phyloP scores from a whole-genome alignment of 2,888 invertebrate species.

The Hydropsyche betteni region DNA sequence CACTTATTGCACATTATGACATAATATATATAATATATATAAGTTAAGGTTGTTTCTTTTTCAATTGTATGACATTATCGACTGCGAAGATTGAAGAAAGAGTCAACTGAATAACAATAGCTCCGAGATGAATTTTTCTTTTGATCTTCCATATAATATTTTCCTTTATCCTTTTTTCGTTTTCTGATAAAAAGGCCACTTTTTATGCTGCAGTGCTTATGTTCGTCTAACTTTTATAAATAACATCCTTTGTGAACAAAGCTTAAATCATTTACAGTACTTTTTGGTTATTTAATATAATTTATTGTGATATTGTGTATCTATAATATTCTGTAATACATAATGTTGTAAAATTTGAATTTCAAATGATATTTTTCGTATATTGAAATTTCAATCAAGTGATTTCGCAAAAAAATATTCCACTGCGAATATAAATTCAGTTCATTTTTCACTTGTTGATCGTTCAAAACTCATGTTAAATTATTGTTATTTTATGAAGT shows the following conservation, averaged over 20 bases:
- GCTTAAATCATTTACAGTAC: slow-evolving; percentile 7
- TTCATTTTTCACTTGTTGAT: slow-evolving; percentile 3
- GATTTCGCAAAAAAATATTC: too few relatives aligned
- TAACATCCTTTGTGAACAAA: background rate
- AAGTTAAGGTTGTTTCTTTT: background rate
- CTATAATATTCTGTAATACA: background rate
- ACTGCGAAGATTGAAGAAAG: slow-evolving; percentile 15
- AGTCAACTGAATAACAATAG: slow-evolving; percentile 29
- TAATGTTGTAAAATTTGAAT: too few relatives aligned
- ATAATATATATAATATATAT: background rate
- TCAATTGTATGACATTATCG: slow-evolving; percentile 31
- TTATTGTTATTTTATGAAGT: background rate
- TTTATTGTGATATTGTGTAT: background rate
- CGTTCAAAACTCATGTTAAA: background rate
- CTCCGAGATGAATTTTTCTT: slow-evolving; percentile 17
- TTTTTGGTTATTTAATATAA: background rate
- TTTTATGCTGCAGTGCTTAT: background rate
- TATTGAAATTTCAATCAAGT: too few relatives aligned
- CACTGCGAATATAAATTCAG: too few relatives aligned
- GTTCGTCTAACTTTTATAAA: slow-evolving; percentile 7
- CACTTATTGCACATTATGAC: background rate
- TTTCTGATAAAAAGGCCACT: slow-evolving; percentile 21
- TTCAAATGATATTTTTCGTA: too few relatives aligned
- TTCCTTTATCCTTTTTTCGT: slow-evolving; percentile 26
- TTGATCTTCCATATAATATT: slow-evolving; percentile 28